Base-by-base conservation (phyloP, 2,888 invertebrate genomes). In the Aethes cnicana region DNA sequence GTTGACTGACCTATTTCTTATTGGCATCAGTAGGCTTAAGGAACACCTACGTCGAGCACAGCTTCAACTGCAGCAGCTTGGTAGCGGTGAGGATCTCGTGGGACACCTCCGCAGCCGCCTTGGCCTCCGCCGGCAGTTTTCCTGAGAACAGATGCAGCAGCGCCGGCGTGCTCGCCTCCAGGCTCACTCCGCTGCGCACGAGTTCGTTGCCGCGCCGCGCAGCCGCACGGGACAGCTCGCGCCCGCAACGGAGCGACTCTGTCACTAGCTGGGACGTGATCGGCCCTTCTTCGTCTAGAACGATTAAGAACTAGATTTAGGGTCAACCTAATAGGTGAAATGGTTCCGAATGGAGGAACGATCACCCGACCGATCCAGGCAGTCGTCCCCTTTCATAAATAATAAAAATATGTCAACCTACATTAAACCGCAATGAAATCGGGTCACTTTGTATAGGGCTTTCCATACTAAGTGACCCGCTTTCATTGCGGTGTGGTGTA, bases 251-350 rank as follows among this genome's bases (percentile, higher is more conserved):
- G 4, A 82, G 63, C 30, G 84, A 83, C 50, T 89, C 88, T 4
- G 73, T 63, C 4, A 85, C 92, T 91, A 95, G 68, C 77, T 92
- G 66, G 86, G 91, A 60, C 77, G 91, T 66, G 77, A 92, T 66
- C 64, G 87, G 68, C 88, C 77, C 78, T 84, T 91, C 67, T 82
- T 91, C 71, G 91, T 84, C 69, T 81, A 75, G 7, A 35, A 53
- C 4, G 9, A 9, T 18, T 6, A n/a, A 4, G 9, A 7, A n/a
- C n/a, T n/a, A n/a, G n/a, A n/a, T n/a, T n/a, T n/a, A n/a, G n/a
- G n/a, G n/a, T n/a, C n/a, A n/a, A n/a, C n/a, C n/a, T n/a, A n/a
- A n/a, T n/a, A n/a, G n/a, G n/a, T n/a, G n/a, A n/a, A n/a, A n/a
- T n/a, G n/a, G n/a, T n/a, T n/a, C n/a, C n/a, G n/a, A n/a, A n/a